Evolutionary conservation across 2,797 vertebrate genomes (phyloP), one percentile per base, ranked within the genome.

Genomic region (Poecilia picta): DNA sequence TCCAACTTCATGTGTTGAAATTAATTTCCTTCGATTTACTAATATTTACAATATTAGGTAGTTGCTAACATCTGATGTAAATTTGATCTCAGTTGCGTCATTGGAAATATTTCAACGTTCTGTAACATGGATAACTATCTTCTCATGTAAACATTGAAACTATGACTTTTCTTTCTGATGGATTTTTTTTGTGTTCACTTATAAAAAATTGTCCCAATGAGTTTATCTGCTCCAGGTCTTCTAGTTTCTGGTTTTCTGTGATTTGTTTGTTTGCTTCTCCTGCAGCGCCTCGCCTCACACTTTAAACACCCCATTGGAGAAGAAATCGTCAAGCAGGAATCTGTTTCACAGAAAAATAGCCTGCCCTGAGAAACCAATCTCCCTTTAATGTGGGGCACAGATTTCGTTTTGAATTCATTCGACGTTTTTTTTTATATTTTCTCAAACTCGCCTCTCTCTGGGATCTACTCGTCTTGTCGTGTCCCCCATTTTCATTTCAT

Each of bases 391-490:
- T 74, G 78, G 66, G 68, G 81, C 85, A 88, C 87, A 79, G 82
- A 86, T 88, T 89, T 86, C 85, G 59, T 78, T 85, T 87, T 81
- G 81, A 86, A 89, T 91, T 75, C 46, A 20, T 47, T 73, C 81
- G 72, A 55, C 79, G n/a, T n/a, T 78, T 90, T 83, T 2, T 18
- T 18, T 6, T 2, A 51, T 7, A 51, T 51, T 51, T 51, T 49
- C 18, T 51, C 18, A 51, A 51, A 51, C 49, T 51, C 49, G 20
- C 49, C 8, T 13, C 39, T 72, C 28, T 55, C 46, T 49, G 45
- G 74, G 45, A 86, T 51, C 5, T 59, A 74, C 31, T 59, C 73
- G 68, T 71, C 72, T 79, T 53, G 72, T 80, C 77, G 73, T 78
- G 71, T 68, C 87, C 78, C 70, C 33, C 39, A 79, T 88, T 81